Evolutionary conservation across 1,140 invertebrate genomes (phyloP), one percentile per base, ranked within the genome.

Genomic region (Varroa destructor): DNA sequence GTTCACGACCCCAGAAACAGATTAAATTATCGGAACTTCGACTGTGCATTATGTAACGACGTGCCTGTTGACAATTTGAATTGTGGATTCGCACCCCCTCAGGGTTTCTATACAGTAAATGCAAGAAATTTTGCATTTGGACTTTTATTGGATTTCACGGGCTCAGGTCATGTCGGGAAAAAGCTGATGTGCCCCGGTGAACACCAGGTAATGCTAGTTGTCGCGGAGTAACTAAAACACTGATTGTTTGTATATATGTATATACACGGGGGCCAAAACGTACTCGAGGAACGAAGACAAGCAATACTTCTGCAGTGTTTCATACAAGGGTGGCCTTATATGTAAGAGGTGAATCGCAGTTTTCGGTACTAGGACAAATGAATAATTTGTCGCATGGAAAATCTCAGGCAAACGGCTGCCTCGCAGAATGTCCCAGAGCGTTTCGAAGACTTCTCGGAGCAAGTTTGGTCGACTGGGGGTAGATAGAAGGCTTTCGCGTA

Each of bases 31-130:
- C 78, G 81, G 73, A 86, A 86, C 74, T 75, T 80, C 0, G 83
- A 85, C 74, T 86, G 85, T 75, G 84, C 84, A 3, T 73, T 81
- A 8, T 86, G 85, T 75, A 83, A 85, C 74, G 75, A 79, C 36
- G 80, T 79, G 0, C 73, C 74, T 1, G 74, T 81, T 46, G 80
- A 82, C 72, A 70, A 79, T 70, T 67, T 81, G 40, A 74, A 74
- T 55, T 82, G 83, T 74, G 71, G 75, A 71, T 71, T 43, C 71
- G 43, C 72, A 6, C 70, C 67, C 40, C 71, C 75, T 43, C 64
- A 74, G 61, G 73, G 72, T 2, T 77, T 74, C 70, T 72, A 74
- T 36, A 77, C 78, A 71, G 75, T 80, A 0, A 43, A 55, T 75
- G 80, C 84, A 76, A 77, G 80, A 76, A 77, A 79, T 64, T 74